Evolutionary conservation across 2,113 vertebrate genomes (phyloP).

Genomic region (Dasypus novemcinctus): DNA sequence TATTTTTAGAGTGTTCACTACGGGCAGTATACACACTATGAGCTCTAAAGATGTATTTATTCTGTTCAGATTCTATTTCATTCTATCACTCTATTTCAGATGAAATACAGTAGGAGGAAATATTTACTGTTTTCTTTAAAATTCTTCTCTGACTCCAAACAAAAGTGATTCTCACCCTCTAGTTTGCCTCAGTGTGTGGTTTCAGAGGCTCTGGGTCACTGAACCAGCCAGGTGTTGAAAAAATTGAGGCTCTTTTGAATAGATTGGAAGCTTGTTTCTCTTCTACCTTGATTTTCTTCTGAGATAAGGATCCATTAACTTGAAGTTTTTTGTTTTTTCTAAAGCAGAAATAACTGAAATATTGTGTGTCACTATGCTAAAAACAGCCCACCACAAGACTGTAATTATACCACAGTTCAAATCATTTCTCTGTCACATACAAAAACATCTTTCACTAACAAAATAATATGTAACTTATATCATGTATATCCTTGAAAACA

Average conservation of each 20-base stretch:
- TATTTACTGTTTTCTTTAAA: not conserved
- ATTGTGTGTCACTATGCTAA: not conserved
- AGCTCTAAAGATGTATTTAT: not conserved
- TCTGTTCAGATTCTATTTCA: too few species aligned
- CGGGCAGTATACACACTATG: not conserved
- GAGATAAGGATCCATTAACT: not conserved
- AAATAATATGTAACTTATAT: not conserved
- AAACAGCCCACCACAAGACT: not conserved
- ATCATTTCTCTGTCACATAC: not conserved
- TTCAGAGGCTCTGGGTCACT: not conserved
- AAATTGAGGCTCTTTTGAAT: not conserved
- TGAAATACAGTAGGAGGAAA: not conserved
- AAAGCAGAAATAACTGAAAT: conserved; percentile 42
- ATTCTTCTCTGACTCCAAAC: not conserved
- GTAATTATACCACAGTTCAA: not conserved
- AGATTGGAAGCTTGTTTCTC: not conserved
- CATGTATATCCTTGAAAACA: conserved; percentile 17
- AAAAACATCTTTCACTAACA: not conserved
- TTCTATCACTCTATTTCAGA: too few species aligned
- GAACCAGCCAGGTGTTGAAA: not conserved
- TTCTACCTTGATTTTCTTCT: not conserved
- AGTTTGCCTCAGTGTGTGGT: not conserved
- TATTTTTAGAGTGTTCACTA: not conserved
- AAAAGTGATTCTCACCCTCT: not conserved
- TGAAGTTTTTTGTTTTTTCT: not conserved